Evolutionary conservation across 2,888 invertebrate species (phyloP).

Genomic region (Colletes collaris): DNA sequence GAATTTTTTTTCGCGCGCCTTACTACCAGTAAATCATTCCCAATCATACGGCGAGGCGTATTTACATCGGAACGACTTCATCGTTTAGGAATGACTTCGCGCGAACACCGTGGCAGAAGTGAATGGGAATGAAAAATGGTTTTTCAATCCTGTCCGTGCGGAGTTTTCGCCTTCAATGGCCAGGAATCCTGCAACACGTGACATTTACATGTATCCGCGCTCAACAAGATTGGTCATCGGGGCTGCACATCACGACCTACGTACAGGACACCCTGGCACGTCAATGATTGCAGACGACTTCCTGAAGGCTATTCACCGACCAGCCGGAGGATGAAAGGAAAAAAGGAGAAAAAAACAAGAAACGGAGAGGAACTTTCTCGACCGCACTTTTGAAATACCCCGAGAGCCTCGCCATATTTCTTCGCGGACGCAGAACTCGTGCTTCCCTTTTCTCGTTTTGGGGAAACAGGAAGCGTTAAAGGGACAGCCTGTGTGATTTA

Average conservation of each 20-base stretch:
- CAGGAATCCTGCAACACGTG: constrained; percentile 43
- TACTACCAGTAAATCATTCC: background rate
- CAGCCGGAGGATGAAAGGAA: constrained; percentile 2
- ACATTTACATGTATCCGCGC: constrained; percentile 52
- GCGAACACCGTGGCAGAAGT: background rate
- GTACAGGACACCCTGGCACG: constrained; percentile 62
- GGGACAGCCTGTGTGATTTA: background rate
- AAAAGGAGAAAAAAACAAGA: constrained; percentile 9
- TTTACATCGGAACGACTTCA: constrained; percentile 9
- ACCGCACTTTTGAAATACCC: constrained; percentile 12
- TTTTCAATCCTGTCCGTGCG: constrained; percentile 2
- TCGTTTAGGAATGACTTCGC: background rate
- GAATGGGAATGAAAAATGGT: constrained; percentile 12
- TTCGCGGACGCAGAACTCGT: background rate
- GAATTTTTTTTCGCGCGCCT: background rate
- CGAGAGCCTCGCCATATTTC: constrained; percentile 5
- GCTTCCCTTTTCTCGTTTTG: background rate
- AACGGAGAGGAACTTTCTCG: constrained; percentile 21
- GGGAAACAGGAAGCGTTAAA: constrained; percentile 15
- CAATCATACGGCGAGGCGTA: background rate
- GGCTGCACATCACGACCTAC: constrained; percentile 66
- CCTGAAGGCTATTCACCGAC: constrained; percentile 44
- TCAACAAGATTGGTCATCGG: constrained; percentile 49
- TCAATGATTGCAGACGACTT: constrained; percentile 58
- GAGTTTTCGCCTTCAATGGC: constrained; percentile 19